Percentiles rank a stretch among this genome's conserved stretches.
Evolutionary conservation across 2,113 vertebrate species (phyloP).

Genomic region (Pangasianodon gigas): DNA sequence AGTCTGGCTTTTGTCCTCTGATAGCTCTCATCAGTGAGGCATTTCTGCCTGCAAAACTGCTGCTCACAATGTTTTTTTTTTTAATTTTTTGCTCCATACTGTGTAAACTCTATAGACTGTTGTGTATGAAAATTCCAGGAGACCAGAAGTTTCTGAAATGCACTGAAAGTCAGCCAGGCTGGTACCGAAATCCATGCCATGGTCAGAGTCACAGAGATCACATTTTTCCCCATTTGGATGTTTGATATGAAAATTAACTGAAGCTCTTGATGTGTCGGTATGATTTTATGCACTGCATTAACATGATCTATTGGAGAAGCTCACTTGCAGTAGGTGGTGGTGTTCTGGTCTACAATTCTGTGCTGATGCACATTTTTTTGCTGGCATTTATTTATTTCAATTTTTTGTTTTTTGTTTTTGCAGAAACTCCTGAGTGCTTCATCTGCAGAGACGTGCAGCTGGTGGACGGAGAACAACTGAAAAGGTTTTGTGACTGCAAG

Average conservation of each 20-base stretch:
- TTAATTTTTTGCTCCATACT: background rate
- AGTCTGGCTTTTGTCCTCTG: background rate
- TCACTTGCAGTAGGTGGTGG: background rate
- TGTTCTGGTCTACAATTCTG: background rate
- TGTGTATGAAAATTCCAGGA: background rate
- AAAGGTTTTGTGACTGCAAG: constrained; percentile 75
- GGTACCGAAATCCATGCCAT: background rate
- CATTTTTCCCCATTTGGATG: background rate
- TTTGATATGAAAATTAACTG: background rate
- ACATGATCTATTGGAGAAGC: background rate
- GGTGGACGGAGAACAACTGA: constrained; percentile 68
- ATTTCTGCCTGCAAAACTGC: background rate
- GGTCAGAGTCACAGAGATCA: background rate
- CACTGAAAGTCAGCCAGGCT: background rate
- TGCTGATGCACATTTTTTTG: background rate
- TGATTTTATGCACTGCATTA: background rate
- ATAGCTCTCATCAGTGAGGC: background rate
- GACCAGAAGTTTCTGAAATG: background rate
- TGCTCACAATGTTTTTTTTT: background rate
- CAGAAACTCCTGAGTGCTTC: constrained; percentile 81
- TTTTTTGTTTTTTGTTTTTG: constrained; percentile 28
- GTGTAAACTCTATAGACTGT: background rate
- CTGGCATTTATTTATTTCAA: background rate
- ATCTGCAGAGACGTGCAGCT: constrained; percentile 78
- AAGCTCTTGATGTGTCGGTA: background rate